phyloP scores from a whole-genome alignment of 2,888 invertebrate genomes.

The Dascillus cervinus region DNA sequence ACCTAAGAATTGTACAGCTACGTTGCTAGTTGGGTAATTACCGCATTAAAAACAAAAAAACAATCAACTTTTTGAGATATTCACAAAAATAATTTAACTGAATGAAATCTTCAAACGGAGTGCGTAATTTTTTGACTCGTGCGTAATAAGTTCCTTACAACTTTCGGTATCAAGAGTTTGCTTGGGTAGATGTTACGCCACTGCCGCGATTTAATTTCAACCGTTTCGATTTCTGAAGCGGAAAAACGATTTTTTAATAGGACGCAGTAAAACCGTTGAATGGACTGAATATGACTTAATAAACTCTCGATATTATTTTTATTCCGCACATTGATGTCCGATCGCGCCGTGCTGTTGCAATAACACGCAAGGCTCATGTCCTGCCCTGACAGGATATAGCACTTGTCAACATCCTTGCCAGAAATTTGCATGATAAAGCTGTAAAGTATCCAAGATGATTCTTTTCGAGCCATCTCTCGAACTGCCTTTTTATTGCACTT shows the following conservation, averaged over 20 bases:
- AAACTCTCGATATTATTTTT: slow-evolving; percentile 11
- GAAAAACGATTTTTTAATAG: slow-evolving; percentile 7
- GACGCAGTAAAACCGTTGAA: slow-evolving; percentile 7
- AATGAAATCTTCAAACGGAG: too few relatives aligned
- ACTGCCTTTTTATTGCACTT: slow-evolving; percentile 13
- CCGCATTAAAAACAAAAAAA: too few relatives aligned
- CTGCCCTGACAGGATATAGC: slow-evolving; percentile 7
- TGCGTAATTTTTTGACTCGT: too few relatives aligned
- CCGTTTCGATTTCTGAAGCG: too few relatives aligned
- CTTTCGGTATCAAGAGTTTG: too few relatives aligned
- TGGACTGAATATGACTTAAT: slow-evolving; percentile 12
- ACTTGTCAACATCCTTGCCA: slow-evolving; percentile 15
- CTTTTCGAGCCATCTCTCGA: slow-evolving; percentile 10
- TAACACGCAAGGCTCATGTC: slow-evolving; percentile 14
- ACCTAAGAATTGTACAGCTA: too few relatives aligned
- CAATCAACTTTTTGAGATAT: too few relatives aligned
- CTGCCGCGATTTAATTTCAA: too few relatives aligned
- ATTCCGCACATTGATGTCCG: slow-evolving; percentile 9
- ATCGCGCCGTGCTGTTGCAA: slow-evolving; percentile 7
- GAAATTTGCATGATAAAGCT: slow-evolving; percentile 13
- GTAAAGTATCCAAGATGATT: slow-evolving; percentile 12
- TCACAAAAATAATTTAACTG: too few relatives aligned
- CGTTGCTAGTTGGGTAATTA: too few relatives aligned
- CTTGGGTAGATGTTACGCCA: too few relatives aligned
- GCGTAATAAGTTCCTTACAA: too few relatives aligned